phyloP scores from a whole-genome alignment of 2,113 vertebrate species.

The Verasper variegatus region DNA sequence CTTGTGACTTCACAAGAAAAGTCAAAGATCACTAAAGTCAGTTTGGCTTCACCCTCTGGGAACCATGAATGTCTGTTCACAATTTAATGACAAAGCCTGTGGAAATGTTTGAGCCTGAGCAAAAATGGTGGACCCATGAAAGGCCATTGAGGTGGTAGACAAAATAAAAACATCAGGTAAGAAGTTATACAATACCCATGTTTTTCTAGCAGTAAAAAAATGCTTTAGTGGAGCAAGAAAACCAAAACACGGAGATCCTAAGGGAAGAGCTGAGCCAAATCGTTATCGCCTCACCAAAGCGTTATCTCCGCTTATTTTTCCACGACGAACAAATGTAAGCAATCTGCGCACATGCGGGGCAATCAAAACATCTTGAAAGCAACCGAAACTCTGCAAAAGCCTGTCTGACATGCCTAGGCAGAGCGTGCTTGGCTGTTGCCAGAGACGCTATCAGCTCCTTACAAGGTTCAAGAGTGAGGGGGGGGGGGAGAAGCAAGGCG shows the following conservation, averaged over 20 bases:
- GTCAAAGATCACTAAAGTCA: too few relatives aligned
- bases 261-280: slow-evolving; percentile 18
- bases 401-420: slow-evolving; percentile 68
- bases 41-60: not conserved
- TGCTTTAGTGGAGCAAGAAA: slow-evolving; percentile 26
- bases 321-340: slow-evolving; percentile 45
- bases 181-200: not conserved
- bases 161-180: not conserved
- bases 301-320: slow-evolving; percentile 26
- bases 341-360: slow-evolving; percentile 48
- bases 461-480: slow-evolving; percentile 40
- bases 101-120: not conserved
- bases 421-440: slow-evolving; percentile 45
- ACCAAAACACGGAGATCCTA: slow-evolving; percentile 35
- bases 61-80: not conserved
- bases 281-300: slow-evolving; percentile 45
- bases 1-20: not conserved
- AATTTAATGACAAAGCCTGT: not conserved
- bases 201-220: slow-evolving; percentile 22
- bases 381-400: slow-evolving; percentile 33
- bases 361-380: slow-evolving; percentile 62
- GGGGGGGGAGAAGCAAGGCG: slow-evolving; percentile 21
- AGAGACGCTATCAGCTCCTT: slow-evolving; percentile 70
- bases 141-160: not conserved
- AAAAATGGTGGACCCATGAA: not conserved